Evolutionary conservation across 2,113 vertebrate genomes (phyloP), one percentile per base, ranked within the genome.

Genomic region (Parus major): DNA sequence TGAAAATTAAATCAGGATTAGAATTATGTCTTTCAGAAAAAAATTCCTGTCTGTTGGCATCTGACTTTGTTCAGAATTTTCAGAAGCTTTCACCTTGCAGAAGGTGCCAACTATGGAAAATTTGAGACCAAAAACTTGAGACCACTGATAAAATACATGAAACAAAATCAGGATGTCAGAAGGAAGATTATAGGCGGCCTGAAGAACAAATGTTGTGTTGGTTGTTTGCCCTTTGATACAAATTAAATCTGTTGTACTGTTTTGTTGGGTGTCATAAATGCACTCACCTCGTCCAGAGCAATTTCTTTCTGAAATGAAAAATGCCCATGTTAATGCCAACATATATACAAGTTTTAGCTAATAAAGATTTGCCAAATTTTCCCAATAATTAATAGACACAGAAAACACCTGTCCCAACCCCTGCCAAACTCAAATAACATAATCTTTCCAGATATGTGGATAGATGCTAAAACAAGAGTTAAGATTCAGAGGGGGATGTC

Each of bases 271-370:
- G 29, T 59, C 47, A 71, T 15, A 85, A 77, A 59, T 23, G 82
- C 49, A 88, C 97, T 97, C 82, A 98, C 98, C 97, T 98, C 95
- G 36, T 97, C 83, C 94, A 97, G 33, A 69, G 56, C 82, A n/a
- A 72, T 68, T 73, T 91, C 93, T 82, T 91, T 97, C 98, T 98
- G 97, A 94, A 98, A 97, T 7, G 65, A 71, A 83, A 96, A 93
- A 88, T 9, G 5, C 3, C 3, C 7, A 47, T 20, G 31, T 97
- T 44, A 95, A 36, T n/a, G 24, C 0, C 31, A 95, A 92, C 57
- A 61, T 46, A 66, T 3, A 55, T 17, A 31, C 4, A 28, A 13
- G 3, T 28, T 72, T 41, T 42, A 55, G 9, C 15, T 13, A 35
- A 50, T 6, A 20, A 66, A 28, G 10, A 41, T 39, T n/a, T 86